phyloP scores from a whole-genome alignment of 2,113 vertebrate genomes.

The Cepphus grylle region DNA sequence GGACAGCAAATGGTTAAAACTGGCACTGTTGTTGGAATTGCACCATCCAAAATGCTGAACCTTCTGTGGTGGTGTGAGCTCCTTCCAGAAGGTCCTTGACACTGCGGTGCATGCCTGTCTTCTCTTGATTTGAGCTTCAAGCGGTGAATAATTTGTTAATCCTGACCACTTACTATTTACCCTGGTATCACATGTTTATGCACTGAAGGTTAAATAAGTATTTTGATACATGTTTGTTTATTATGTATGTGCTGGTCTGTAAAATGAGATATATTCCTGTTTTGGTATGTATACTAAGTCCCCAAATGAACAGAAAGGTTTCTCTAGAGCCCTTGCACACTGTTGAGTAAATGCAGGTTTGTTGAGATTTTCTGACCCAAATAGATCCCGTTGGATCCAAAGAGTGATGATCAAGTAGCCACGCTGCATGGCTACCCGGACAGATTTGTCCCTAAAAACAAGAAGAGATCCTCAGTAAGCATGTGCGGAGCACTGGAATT shows the following conservation, averaged over 20 bases:
- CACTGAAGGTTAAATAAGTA: conserved; percentile 72
- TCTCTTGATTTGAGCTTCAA: conserved; percentile 22
- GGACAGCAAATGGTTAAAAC: not conserved
- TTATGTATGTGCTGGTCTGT: conserved; percentile 65
- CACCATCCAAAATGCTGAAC: not conserved
- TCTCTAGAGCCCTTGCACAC: conserved; percentile 66
- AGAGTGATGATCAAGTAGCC: not conserved
- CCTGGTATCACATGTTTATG: conserved; percentile 68
- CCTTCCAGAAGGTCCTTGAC: not conserved
- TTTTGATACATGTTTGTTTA: conserved; percentile 68
- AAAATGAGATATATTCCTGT: conserved; percentile 63
- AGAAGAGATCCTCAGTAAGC: not conserved
- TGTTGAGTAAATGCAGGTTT: conserved; percentile 36
- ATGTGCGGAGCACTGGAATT: not conserved
- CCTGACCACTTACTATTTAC: conserved; percentile 43
- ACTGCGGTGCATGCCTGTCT: not conserved
- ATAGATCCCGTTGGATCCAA: not conserved
- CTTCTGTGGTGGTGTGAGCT: not conserved
- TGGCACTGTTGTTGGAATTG: not conserved
- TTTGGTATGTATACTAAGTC: conserved; percentile 66
- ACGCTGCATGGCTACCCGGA: not conserved
- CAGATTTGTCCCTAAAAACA: not conserved
- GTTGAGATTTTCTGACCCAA: conserved; percentile 12
- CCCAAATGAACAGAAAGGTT: conserved; percentile 70
- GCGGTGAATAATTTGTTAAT: not conserved